Evolutionary conservation across 2,113 vertebrate species (phyloP).

Genomic region (Pomatorhinus ruficollis): DNA sequence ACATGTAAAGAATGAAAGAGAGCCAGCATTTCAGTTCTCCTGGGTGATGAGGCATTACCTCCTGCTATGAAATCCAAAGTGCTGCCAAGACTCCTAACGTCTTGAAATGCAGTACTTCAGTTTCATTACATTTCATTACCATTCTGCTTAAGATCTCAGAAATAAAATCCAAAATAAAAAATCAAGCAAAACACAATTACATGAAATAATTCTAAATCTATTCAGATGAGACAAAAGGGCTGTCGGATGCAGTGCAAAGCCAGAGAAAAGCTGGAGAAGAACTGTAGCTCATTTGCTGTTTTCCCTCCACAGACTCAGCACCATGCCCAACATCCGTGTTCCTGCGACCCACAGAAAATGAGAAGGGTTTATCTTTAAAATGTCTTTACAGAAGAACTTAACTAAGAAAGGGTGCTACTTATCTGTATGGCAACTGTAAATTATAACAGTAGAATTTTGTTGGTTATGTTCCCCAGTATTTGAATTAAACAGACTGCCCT

Average conservation of each 20-base stretch:
- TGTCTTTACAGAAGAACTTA: neutral
- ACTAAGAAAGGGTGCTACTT: neutral
- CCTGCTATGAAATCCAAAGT: neutral
- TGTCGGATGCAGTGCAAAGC: neutral
- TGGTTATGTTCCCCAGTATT: neutral
- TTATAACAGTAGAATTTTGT: neutral
- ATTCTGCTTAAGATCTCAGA: neutral
- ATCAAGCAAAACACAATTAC: neutral
- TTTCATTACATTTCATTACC: neutral
- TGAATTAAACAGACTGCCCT: neutral
- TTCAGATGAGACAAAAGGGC: neutral
- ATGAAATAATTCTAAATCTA: neutral
- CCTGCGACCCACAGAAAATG: neutral
- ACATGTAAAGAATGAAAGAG: neutral
- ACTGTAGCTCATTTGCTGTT: neutral
- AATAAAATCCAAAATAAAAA: neutral
- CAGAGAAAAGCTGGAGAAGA: neutral
- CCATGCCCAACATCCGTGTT: neutral
- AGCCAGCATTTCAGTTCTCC: neutral
- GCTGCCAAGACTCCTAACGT: neutral
- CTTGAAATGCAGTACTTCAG: neutral
- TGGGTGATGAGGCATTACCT: neutral
- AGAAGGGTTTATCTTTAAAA: neutral
- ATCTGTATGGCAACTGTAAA: neutral
- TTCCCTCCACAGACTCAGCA: neutral